phyloP scores from a whole-genome alignment of 2,113 vertebrate genomes.

The Leptocoma aspasia region DNA sequence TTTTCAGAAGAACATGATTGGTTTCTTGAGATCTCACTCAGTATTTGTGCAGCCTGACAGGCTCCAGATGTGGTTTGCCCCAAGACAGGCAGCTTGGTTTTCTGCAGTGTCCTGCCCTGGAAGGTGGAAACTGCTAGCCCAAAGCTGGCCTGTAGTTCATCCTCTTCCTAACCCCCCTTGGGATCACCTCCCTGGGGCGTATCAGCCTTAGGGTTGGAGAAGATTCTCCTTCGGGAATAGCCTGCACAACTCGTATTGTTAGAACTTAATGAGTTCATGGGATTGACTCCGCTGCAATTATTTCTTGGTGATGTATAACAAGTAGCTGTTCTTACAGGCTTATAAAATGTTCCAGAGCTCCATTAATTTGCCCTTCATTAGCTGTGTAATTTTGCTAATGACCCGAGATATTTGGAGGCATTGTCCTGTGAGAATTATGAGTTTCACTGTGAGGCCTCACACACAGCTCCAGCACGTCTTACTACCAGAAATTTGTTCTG shows the following conservation, averaged over 20 bases:
- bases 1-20: not conserved
- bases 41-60: not conserved
- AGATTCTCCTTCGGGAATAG: not conserved
- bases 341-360: conserved; percentile 64
- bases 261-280: conserved; percentile 45
- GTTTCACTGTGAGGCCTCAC: not conserved
- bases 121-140: not conserved
- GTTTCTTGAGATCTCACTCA: not conserved
- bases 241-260: conserved; percentile 21
- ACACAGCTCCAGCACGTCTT: not conserved
- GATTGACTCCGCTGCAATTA: conserved; percentile 60
- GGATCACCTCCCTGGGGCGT: not conserved
- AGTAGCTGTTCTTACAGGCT: conserved; percentile 63
- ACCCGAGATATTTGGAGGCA: conserved; percentile 52
- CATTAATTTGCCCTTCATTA: conserved; percentile 73
- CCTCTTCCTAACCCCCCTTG: not conserved
- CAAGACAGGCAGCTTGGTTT: not conserved
- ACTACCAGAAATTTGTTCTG: conserved; percentile 29
- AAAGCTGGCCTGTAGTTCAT: not conserved
- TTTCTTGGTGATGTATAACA: conserved; percentile 67
- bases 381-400: conserved; percentile 72
- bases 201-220: not conserved
- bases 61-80: not conserved
- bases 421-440: conserved; percentile 52
- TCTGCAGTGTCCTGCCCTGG: not conserved